phyloP scores from a whole-genome alignment of 1,140 invertebrate species.

The Atta cephalotes region DNA sequence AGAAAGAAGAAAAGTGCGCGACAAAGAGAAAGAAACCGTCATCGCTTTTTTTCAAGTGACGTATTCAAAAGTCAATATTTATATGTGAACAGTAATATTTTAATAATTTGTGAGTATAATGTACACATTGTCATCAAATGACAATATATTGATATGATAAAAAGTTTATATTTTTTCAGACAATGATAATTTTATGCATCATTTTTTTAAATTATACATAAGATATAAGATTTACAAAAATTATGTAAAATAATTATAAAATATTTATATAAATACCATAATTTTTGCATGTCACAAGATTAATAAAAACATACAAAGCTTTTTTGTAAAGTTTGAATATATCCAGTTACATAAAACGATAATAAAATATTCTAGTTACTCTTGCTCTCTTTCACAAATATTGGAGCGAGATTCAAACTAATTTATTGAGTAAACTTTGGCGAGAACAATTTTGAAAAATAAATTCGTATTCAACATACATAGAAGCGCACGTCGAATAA shows the following conservation, averaged over 20 bases:
- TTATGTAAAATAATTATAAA: neutral
- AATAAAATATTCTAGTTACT: neutral
- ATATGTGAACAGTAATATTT: neutral
- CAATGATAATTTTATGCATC: neutral
- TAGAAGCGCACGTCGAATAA: slow-evolving; percentile 11
- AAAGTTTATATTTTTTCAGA: neutral
- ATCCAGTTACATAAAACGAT: neutral
- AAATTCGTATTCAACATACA: slow-evolving; percentile 43
- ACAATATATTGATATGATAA: neutral
- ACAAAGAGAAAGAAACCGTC: neutral
- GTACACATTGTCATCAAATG: neutral
- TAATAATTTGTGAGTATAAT: neutral
- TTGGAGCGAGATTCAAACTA: neutral
- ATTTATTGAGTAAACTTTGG: neutral
- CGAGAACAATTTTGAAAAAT: slow-evolving; percentile 22
- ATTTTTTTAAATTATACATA: neutral
- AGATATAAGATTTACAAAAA: neutral
- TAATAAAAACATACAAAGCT: neutral
- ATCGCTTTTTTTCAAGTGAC: neutral
- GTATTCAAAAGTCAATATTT: neutral
- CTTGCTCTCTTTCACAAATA: slow-evolving; percentile 4
- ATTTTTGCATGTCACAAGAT: neutral
- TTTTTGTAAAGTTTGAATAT: neutral
- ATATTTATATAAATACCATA: neutral
- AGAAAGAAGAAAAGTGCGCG: neutral